Conservation (phyloP, 2,888 invertebrate genomes). For the Fragum sueziense region DNA sequence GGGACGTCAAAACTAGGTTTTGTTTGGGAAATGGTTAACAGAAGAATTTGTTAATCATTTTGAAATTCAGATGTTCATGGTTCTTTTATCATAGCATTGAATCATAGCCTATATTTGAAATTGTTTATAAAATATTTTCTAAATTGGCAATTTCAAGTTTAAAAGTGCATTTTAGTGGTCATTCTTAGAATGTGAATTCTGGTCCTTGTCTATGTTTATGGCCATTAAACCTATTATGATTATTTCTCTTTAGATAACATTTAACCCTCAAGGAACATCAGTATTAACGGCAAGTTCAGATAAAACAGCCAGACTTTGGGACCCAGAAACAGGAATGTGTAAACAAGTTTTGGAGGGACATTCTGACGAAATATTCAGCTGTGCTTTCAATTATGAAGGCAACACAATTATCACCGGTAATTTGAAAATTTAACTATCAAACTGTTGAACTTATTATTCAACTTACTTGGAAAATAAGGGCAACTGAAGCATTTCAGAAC, state of each 20-base stretch:
- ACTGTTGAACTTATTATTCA: background rate
- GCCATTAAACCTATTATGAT: too few species aligned
- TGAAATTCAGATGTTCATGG: too few species aligned
- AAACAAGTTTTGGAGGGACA: slow-evolving; percentile 90
- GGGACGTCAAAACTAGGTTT: too few species aligned
- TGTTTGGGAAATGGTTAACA: too few species aligned
- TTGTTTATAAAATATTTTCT: too few species aligned
- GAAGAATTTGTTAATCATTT: too few species aligned
- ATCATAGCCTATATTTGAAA: too few species aligned
- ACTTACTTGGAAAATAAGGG: background rate
- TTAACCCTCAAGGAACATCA: slow-evolving; percentile 90
- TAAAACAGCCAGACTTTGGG: slow-evolving; percentile 89
- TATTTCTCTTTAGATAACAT: slow-evolving; percentile 87
- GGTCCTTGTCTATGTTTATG: too few species aligned
- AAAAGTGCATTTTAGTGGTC: too few species aligned
- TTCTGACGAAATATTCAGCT: slow-evolving; percentile 91
- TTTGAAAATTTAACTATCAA: background rate
- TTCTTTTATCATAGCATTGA: too few species aligned
- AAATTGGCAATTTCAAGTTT: too few species aligned
- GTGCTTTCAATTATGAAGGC: slow-evolving; percentile 90
- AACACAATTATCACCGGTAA: slow-evolving; percentile 88
- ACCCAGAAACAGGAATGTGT: slow-evolving; percentile 87
- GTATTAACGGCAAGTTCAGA: slow-evolving; percentile 91
- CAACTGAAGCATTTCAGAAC: background rate
- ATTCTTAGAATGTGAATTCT: too few species aligned